Base-by-base conservation (phyloP, 2,888 invertebrate species). In the Blastobasis lacticolella region DNA sequence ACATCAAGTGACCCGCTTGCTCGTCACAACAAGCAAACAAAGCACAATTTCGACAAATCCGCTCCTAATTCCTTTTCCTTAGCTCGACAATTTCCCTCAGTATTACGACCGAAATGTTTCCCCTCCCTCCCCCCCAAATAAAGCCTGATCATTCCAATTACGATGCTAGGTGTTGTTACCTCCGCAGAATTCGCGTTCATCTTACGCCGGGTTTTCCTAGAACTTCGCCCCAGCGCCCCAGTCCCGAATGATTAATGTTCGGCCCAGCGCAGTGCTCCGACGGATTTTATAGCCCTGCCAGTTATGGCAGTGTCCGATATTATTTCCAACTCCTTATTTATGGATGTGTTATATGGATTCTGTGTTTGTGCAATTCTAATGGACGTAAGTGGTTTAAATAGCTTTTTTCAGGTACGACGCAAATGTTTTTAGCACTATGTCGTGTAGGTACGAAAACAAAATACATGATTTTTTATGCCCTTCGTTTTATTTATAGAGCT, bases 81-180 rank as follows among this genome's bases (percentile, higher is more conserved):
- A 9, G 7, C 41, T 41, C 41, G 41, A 9, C 41, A 9, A 9
- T 41, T 9, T 9, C 9, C 23, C 23, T 23, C 23, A 2, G 23
- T 23, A 23, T 23, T 23, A 23, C 23, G 23, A 23, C 23, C 23
- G 23, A 23, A 23, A 23, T 23, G 3, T 23, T 23, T 3, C 23
- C 23, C 23, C n/a, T n/a, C 3, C 23, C 23, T 3, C 10, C 45
- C 6, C 23, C 23, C 45, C 45, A 38, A 42, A 49, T 45, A 49
- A 49, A 45, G 45, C 49, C 9, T 45, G 49, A 49, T 49, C 48
- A 52, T 54, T 41, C 57, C 61, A 63, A 63, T 63, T 59, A 63
- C 61, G 55, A 62, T 54, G 60, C 64, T 66, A 62, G 65, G 67
- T 66, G 69, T 62, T 67, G 65, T 68, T 61, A 62, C 63, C 60